phyloP scores from a whole-genome alignment of 2,113 vertebrate genomes.

The Himantopus leucocephalus region DNA sequence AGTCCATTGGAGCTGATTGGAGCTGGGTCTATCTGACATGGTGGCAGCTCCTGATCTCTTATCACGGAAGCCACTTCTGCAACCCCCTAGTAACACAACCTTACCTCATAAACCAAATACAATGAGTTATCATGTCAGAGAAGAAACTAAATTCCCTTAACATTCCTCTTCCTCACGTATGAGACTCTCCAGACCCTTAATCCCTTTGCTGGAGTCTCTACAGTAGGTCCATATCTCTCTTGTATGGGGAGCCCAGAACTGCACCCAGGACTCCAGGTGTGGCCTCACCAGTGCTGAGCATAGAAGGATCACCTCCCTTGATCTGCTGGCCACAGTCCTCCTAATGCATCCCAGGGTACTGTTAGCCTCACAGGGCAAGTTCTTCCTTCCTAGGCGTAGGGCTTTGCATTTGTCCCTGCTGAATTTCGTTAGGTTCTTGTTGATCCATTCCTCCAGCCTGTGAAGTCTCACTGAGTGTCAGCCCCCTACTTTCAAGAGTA shows the following conservation, averaged over 20 bases:
- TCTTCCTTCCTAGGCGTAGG: neutral
- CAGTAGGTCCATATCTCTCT: neutral
- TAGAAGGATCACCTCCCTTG: neutral
- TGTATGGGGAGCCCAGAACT: neutral
- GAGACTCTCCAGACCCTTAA: neutral
- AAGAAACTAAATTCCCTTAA: neutral
- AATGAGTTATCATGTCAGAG: neutral
- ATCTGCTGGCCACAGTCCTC: neutral
- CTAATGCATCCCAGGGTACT: neutral
- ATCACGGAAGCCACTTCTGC: neutral
- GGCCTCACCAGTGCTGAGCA: neutral
- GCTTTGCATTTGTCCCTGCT: neutral
- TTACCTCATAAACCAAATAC: neutral
- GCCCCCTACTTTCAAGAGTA: neutral
- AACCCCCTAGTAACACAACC: neutral
- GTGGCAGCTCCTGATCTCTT: neutral
- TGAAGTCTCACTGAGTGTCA: neutral
- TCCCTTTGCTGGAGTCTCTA: neutral
- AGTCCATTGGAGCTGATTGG: accelerated
- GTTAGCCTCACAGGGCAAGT: neutral
- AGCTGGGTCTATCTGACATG: neutral
- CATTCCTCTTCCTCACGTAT: neutral
- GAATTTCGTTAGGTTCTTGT: neutral
- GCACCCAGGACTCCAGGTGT: neutral
- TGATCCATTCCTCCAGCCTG: neutral